Percentiles rank a stretch among this genome's conserved stretches.
Evolutionary conservation across 1,140 invertebrate species (phyloP).

Genomic region (Cyphomyrmex costatus): DNA sequence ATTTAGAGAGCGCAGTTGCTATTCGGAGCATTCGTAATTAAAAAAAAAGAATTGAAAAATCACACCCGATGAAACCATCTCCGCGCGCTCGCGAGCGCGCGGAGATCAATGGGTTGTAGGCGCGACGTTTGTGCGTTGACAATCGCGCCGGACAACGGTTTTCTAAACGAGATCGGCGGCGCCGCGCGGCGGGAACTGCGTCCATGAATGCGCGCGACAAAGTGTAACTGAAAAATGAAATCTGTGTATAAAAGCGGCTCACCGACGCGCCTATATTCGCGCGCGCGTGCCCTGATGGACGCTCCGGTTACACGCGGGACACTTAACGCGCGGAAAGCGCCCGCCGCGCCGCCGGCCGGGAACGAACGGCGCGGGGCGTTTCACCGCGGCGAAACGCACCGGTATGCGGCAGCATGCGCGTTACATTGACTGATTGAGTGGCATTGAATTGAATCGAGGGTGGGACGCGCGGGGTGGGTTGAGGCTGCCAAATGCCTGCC

Average conservation of each 20-base stretch:
- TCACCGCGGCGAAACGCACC: slow-evolving; percentile 77
- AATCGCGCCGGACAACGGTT: slow-evolving; percentile 35
- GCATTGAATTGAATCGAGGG: slow-evolving; percentile 86
- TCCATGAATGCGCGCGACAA: slow-evolving; percentile 73
- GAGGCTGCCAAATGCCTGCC: slow-evolving; percentile 83
- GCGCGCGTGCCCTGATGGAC: slow-evolving; percentile 69
- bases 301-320: slow-evolving; percentile 74
- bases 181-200: slow-evolving; percentile 4
- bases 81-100: background rate
- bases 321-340: slow-evolving; percentile 74
- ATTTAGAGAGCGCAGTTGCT: background rate
- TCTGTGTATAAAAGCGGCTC: slow-evolving; percentile 68
- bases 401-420: slow-evolving; percentile 82
- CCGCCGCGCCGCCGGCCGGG: slow-evolving; percentile 27
- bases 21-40: slow-evolving; percentile 17
- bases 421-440: slow-evolving; percentile 87
- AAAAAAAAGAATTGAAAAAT: slow-evolving; percentile 46
- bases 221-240: slow-evolving; percentile 77
- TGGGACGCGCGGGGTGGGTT: slow-evolving; percentile 65
- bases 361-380: slow-evolving; percentile 75
- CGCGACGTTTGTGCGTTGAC: background rate
- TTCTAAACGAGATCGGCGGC: slow-evolving; percentile 19
- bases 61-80: slow-evolving; percentile 19
- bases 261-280: slow-evolving; percentile 67
- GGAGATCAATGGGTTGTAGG: slow-evolving; percentile 33